A percentile compares a stretch with the other conserved stretches of the same genome.
Evolutionary conservation across 1,140 invertebrate genomes (phyloP).

Genomic region (Chrysopa pallens): DNA sequence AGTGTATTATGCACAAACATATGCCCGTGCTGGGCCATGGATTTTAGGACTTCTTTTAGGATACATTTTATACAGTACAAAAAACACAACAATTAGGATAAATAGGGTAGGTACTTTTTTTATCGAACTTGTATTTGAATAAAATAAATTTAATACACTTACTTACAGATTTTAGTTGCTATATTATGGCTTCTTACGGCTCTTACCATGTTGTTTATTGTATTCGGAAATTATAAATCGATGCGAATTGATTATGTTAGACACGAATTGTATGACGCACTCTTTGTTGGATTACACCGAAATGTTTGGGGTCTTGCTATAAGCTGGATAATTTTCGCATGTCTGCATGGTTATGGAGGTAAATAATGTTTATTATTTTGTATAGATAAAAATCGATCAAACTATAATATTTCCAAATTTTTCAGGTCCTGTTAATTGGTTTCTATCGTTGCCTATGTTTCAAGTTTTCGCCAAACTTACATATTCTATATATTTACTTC

Average conservation of each 20-base stretch:
- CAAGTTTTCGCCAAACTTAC: no score
- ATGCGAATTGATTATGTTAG: slow-evolving; percentile 13
- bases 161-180: neutral
- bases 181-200: neutral
- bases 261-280: slow-evolving; percentile 24
- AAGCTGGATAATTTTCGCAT: slow-evolving; percentile 49
- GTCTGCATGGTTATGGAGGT: slow-evolving; percentile 44
- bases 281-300: slow-evolving; percentile 41
- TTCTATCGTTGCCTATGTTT: slow-evolving; percentile 15
- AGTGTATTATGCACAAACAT: slow-evolving; percentile 7
- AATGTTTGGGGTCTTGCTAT: slow-evolving; percentile 38
- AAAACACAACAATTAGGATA: neutral
- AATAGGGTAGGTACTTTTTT: neutral
- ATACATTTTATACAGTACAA: slow-evolving; percentile 8
- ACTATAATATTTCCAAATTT: neutral
- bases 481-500: no score
- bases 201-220: neutral
- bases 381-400: no score
- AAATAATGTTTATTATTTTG: neutral
- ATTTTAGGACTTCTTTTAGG: slow-evolving; percentile 15
- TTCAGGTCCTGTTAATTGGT: slow-evolving; percentile 27
- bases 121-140: slow-evolving; percentile 3
- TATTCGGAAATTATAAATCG: slow-evolving; percentile 7
- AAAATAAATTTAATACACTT: neutral
- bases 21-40: slow-evolving; percentile 13